phyloP scores from a whole-genome alignment of 2,113 vertebrate species.

The Dipodomys spectabilis region DNA sequence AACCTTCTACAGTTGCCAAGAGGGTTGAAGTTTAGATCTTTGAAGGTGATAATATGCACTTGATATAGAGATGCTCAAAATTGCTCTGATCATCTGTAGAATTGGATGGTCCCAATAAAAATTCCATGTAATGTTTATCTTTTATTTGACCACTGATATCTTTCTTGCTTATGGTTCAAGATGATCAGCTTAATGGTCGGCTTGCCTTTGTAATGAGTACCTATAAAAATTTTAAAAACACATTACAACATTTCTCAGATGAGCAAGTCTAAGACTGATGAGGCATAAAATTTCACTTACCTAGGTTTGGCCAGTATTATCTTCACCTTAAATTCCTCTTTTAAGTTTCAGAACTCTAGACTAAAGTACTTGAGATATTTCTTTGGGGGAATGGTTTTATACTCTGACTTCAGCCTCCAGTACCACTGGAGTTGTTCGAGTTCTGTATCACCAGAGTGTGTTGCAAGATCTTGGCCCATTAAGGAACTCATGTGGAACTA shows the following conservation, averaged over 20 bases:
- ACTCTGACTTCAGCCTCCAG: neutral
- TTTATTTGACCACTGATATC: slow-evolving; percentile 54
- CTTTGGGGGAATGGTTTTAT: neutral
- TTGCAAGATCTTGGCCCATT: neutral
- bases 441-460: neutral
- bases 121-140: neutral
- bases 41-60: neutral
- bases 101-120: neutral
- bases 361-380: neutral
- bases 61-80: neutral
- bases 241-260: slow-evolving; percentile 52
- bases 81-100: neutral
- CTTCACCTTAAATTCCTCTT: neutral
- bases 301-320: slow-evolving; percentile 30
- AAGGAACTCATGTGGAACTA: slow-evolving; percentile 58
- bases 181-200: slow-evolving; percentile 77
- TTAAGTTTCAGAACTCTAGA: neutral
- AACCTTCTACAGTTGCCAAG: neutral
- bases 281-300: slow-evolving; percentile 53
- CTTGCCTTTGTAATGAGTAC: slow-evolving; percentile 70
- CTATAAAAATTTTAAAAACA: slow-evolving; percentile 70
- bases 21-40: neutral
- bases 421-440: neutral
- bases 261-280: slow-evolving; percentile 58
- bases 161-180: slow-evolving; percentile 81